Conservation (phyloP, 2,113 vertebrate species). For the Tachysurus fulvidraco region DNA sequence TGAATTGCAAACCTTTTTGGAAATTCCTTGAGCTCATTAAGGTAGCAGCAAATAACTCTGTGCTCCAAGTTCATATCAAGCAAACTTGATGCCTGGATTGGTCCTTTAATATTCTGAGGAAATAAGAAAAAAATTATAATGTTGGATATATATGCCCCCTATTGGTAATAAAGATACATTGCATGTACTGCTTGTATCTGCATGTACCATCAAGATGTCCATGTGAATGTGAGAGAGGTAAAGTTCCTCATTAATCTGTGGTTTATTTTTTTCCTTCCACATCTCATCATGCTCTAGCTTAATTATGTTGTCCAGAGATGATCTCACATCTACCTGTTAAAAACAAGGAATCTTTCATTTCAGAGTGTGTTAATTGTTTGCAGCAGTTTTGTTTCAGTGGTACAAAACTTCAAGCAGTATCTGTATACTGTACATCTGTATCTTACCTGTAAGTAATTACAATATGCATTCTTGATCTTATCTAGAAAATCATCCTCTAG, state of each 20-base stretch:
- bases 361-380: background rate
- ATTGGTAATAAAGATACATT: background rate
- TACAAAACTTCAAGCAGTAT: background rate
- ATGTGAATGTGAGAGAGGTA: constrained; percentile 62
- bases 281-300: constrained; percentile 58
- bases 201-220: constrained; percentile 69
- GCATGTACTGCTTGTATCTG: background rate
- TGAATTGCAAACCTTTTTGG: constrained; percentile 61
- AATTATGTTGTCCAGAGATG: constrained; percentile 52
- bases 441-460: constrained; percentile 34
- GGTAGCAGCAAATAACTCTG: constrained; percentile 56
- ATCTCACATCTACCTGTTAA: constrained; percentile 62
- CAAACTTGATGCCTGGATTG: background rate
- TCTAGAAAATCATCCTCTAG: constrained; percentile 59
- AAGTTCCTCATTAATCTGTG: constrained; percentile 58
- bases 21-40: constrained; percentile 64
- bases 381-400: background rate
- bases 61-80: constrained; percentile 64
- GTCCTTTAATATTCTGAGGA: constrained; percentile 58
- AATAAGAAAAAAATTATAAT: background rate
- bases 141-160: constrained; percentile 42
- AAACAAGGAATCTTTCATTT: background rate
- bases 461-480: constrained; percentile 65
- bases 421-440: background rate
- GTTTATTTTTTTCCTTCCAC: constrained; percentile 53